Evolutionary conservation across 2,113 vertebrate genomes (phyloP).

Genomic region (Elephas maximus): DNA sequence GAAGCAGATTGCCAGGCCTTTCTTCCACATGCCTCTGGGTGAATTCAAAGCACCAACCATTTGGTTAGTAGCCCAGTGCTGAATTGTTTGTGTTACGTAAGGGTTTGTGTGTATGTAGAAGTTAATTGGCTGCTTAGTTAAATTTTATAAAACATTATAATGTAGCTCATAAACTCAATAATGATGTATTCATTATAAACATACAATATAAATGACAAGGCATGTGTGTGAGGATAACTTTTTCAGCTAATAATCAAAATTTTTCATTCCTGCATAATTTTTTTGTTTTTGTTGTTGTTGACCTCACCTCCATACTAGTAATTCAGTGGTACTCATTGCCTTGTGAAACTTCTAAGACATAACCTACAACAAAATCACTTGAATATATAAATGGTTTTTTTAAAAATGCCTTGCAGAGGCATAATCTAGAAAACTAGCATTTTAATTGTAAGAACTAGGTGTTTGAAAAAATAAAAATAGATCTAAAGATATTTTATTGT

Average conservation of each 20-base stretch:
- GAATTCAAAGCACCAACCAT: no score
- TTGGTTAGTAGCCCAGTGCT: no score
- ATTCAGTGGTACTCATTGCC: background rate
- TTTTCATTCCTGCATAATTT: background rate
- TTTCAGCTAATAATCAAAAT: background rate
- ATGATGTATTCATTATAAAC: background rate
- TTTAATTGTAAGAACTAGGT: constrained; percentile 1
- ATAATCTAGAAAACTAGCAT: background rate
- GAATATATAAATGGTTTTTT: background rate
- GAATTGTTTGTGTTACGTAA: no score
- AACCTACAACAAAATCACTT: constrained; percentile 8
- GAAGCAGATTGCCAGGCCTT: no score
- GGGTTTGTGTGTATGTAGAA: background rate
- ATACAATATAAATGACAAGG: background rate
- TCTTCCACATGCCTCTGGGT: no score
- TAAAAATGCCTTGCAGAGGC: background rate
- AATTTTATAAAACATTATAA: background rate
- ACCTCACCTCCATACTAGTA: background rate
- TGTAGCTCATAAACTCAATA: background rate
- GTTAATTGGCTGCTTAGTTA: background rate
- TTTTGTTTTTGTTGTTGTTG: background rate
- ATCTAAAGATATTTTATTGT: no score
- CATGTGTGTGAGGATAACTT: background rate
- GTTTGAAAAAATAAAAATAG: background rate
- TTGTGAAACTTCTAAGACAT: background rate